Percentiles rank a stretch among this genome's conserved stretches.
phyloP scores from a whole-genome alignment of 2,797 vertebrate species.

The Syndactyla subalaris region DNA sequence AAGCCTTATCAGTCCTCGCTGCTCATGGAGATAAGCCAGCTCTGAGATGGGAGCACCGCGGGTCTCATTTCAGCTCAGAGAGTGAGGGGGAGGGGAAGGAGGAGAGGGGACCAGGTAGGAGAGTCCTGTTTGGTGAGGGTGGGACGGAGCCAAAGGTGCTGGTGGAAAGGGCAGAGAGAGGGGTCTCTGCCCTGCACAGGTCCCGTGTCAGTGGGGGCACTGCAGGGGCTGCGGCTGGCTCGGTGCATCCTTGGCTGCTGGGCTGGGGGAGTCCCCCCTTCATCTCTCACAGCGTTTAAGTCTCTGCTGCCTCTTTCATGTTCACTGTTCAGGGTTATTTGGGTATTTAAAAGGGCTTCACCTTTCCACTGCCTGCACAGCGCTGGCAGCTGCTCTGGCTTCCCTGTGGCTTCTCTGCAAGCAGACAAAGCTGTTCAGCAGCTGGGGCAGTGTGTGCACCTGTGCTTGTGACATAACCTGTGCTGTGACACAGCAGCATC shows the following conservation, averaged over 20 bases:
- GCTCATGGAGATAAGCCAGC: neutral
- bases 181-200: neutral
- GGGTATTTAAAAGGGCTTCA: neutral
- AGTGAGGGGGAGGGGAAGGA: neutral
- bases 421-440: neutral
- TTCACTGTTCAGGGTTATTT: neutral
- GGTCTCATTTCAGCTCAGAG: neutral
- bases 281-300: neutral
- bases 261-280: neutral
- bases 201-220: neutral
- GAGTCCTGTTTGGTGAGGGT: neutral
- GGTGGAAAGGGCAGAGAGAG: neutral
- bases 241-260: neutral
- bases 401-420: neutral
- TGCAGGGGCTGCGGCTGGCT: neutral
- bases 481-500: neutral
- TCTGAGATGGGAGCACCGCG: neutral
- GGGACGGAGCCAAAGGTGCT: neutral
- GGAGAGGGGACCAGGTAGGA: neutral
- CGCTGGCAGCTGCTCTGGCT: neutral
- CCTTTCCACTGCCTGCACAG: neutral
- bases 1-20: neutral
- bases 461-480: neutral
- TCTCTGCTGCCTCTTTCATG: neutral
- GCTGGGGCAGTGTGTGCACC: neutral